Evolutionary conservation across 2,888 invertebrate species (phyloP), one percentile per base, ranked within the genome.

Genomic region (Epsilonema sp.): DNA sequence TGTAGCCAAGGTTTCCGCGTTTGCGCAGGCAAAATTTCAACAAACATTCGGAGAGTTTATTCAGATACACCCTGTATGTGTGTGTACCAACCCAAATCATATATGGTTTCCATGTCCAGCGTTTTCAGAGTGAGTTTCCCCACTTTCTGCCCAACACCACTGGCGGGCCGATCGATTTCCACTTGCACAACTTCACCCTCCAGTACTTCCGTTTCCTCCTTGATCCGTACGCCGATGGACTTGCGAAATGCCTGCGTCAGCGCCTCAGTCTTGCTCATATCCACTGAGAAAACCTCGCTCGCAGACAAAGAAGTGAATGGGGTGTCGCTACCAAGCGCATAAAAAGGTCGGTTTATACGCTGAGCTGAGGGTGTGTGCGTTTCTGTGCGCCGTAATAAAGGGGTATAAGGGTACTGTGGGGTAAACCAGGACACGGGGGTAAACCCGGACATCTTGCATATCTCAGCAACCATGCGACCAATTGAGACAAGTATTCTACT

Each of bases 91-190:
- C n/a, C 97, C 64, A 99, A 74, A 66, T 99, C 97, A 65, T 97
- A 99, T 53, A 92, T 82, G 0, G 97, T 94, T 69, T 97, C 97
- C 97, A 99, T 99, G 67, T 97, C 97, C 0, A 92, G 94, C 0
- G 97, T 97, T 72, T 97, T 97, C 41, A 99, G 71, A 0, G 92
- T 94, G 31, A 97, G 72, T 59, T 94, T 85, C 48, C 63, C 64
- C 16, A 61, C 49, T 46, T 59, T 59, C 16, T 58, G 56, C 4
- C 61, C 60, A 11, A 80, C 77, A 22, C 85, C 89, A 0, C 86
- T 81, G 0, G 86, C 89, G 0, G 90, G 89, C 21, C 90, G 73
- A 63, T 97, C 97, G 25, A 97, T 82, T 65, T 89, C 85, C 41
- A 99, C 80, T 59, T 92, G 90, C 0, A 97, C 90, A 1, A 99